phyloP scores from a whole-genome alignment of 2,888 invertebrate genomes.

The Polymixis flavicincta region DNA sequence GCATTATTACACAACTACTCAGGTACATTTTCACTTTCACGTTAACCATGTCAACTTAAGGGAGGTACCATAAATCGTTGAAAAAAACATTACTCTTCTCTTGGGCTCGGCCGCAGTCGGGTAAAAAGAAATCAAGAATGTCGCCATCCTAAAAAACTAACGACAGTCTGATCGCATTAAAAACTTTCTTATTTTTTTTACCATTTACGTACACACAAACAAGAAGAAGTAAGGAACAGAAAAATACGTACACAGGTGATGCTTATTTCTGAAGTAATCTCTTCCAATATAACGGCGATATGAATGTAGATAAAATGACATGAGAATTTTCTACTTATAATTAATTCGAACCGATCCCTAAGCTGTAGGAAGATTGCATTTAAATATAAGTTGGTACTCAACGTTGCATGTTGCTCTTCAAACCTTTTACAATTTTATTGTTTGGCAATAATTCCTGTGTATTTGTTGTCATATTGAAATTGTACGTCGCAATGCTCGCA shows the following conservation, averaged over 20 bases:
- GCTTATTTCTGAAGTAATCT: no score
- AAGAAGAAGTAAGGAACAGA: no score
- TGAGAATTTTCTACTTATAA: neutral
- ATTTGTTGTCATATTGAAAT: slow-evolving; percentile 4
- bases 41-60: neutral
- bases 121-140: neutral
- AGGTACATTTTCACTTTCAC: neutral
- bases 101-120: neutral
- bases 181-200: neutral
- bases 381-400: neutral
- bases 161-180: neutral
- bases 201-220: no score
- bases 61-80: no score
- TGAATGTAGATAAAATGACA: no score
- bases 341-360: neutral
- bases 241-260: no score
- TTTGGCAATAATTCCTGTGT: neutral
- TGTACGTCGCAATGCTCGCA: neutral
- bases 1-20: neutral
- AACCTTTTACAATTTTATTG: neutral
- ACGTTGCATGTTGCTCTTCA: neutral
- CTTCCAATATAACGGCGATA: no score
- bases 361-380: neutral
- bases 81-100: neutral
- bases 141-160: no score